Evolutionary conservation across 1,140 invertebrate genomes (phyloP), one percentile per base, ranked within the genome.

Genomic region (Saxidomus purpurata): DNA sequence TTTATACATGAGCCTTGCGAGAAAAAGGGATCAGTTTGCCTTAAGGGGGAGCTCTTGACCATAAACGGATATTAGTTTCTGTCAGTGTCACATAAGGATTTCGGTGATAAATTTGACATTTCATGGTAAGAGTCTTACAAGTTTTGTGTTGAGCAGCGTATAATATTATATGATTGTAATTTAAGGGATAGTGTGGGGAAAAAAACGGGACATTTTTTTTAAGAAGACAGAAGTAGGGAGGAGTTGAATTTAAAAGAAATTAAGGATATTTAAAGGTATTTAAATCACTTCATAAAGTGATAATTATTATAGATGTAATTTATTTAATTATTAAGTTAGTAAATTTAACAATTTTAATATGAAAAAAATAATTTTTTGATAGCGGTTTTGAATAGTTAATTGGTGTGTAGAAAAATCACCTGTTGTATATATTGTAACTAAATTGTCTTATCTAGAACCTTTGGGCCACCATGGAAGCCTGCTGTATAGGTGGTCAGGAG

Each of bases 41-140:
- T 28, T 34, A 55, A 79, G 76, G 76, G 71, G 76, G 31, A 79
- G 47, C 47, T 79, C 40, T 79, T 79, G 47, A 79, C 47, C 43
- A 79, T 79, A 36, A 52, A 79, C 38, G 43, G 76, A 79, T 79
- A 79, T 79, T 52, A 55, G 25, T 79, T 52, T 52, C 25, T 38
- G 76, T 79, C 76, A 79, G 76, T 79, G 76, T 79, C 76, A 55
- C n/a, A 17, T 76, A 52, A 31, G 43, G 47, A 36, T 31, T 17
- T 31, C 6, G 49, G 76, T 36, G 47, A 79, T 79, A 31, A 79
- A 49, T 34, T 55, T 79, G 76, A 79, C 76, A 79, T 43, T 79
- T 79, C 22, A 8, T 6, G 31, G 31, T 49, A 43, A 76, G 71
- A 40, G 17, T 76, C 15, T 40, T 71, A 38, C 34, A 15, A 71